Percentiles rank a stretch among this genome's conserved stretches.
Evolutionary conservation across 2,113 vertebrate species (phyloP).

Genomic region (Nycticorax nycticorax): DNA sequence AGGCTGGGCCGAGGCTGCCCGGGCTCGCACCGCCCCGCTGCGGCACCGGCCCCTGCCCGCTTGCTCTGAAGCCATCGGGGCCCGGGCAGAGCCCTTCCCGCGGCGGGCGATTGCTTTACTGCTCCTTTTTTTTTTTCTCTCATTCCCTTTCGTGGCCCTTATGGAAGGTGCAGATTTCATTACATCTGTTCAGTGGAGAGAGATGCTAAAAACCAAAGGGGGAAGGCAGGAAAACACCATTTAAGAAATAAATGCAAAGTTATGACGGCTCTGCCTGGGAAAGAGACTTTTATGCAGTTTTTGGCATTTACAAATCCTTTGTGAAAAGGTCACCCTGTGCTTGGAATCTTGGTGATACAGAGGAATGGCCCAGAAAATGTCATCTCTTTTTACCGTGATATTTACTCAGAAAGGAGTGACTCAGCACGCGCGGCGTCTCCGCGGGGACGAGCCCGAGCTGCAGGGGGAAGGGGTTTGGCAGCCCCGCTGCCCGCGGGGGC

Average conservation of each 20-base stretch:
- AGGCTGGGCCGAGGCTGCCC: not conserved
- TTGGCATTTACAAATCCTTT: conserved; percentile 87
- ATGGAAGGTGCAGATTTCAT: not conserved
- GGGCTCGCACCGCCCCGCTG: not conserved
- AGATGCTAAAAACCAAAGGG: not conserved
- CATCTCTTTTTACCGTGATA: conserved; percentile 76
- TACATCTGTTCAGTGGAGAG: not conserved
- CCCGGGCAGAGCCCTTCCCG: too few relatives aligned
- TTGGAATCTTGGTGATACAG: conserved; percentile 77
- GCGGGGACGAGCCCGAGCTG: not conserved
- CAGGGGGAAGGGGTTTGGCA: not conserved
- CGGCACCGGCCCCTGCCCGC: too few relatives aligned
- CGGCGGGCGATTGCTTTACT: not conserved
- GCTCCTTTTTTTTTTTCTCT: not conserved
- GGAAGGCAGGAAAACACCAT: not conserved
- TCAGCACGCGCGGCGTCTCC: conserved; percentile 22
- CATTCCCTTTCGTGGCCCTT: not conserved
- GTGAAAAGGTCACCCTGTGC: conserved; percentile 82
- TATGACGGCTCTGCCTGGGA: conserved; percentile 55
- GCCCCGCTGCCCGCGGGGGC: not conserved
- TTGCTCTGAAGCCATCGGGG: too few relatives aligned
- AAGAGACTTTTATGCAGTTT: conserved; percentile 77
- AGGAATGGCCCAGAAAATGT: conserved; percentile 78
- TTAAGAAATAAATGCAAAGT: conserved; percentile 51
- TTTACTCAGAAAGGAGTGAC: conserved; percentile 71